Evolutionary conservation across 2,888 invertebrate species (phyloP).

Genomic region (Phyto melanocephala): DNA sequence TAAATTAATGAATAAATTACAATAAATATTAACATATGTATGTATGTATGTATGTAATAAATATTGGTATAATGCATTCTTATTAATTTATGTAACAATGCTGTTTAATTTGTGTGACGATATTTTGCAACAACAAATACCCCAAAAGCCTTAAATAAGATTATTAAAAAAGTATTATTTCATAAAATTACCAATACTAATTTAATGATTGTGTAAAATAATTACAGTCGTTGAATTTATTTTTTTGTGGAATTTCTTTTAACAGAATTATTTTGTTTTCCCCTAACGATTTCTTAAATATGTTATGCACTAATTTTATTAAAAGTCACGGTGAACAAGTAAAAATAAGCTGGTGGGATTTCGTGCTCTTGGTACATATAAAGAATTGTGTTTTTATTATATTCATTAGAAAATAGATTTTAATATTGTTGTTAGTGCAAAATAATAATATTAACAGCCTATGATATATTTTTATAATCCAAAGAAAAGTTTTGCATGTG

Average conservation of each 20-base stretch:
- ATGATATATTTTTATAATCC: too few species aligned
- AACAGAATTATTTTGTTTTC: background rate
- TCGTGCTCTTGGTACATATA: background rate
- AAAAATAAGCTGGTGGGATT: too few species aligned
- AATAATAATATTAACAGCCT: too few species aligned
- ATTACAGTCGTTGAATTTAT: background rate
- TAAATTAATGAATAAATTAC: conserved; percentile 54
- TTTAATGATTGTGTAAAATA: background rate
- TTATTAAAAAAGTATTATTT: background rate
- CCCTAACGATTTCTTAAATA: conserved; percentile 14
- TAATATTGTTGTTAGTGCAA: too few species aligned
- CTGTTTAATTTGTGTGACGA: background rate
- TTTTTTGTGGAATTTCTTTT: background rate
- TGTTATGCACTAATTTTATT: background rate
- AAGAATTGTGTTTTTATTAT: too few species aligned
- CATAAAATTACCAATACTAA: background rate
- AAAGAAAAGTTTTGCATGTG: too few species aligned
- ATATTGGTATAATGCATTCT: background rate
- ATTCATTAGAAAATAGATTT: too few species aligned
- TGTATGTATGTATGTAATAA: conserved; percentile 16
- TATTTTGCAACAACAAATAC: background rate
- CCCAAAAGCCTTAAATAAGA: background rate
- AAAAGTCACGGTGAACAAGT: conserved; percentile 2
- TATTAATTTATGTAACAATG: background rate
- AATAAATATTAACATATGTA: too few species aligned